Base-by-base conservation (phyloP, 2,888 invertebrate species). In the Microdon myrmicae region DNA sequence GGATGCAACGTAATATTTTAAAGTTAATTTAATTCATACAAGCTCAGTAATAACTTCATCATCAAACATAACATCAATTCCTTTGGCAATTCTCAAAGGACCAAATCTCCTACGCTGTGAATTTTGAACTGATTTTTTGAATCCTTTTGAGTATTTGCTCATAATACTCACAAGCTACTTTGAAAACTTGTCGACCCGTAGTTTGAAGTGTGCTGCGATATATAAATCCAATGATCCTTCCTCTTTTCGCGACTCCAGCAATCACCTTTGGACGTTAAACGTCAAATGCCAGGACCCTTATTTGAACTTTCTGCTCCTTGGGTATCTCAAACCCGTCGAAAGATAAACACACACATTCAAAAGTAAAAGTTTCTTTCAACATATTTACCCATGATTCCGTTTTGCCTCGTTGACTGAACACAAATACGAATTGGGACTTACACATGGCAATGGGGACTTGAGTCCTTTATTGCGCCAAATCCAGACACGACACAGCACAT, bases 351-450 rank as follows among this genome's bases (percentile, higher is more conserved):
- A n/a, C n/a, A n/a, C 16, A 61, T 43, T 60, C 31, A 35, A 5
- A 32, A 47, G 41, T 25, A 23, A 56, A 64, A 64, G 41, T 58
- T 64, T 64, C 58, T 64, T 56, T 45, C 41, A 51, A 58, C 64
- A 64, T 64, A 51, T 64, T 64, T 64, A 58, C 64, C 64, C 51
- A 58, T 37, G 41, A 51, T 53, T 64, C 31, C 28, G 43, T 64
- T 43, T 43, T 12, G 58, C 64, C 58, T 38, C 64, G 64, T 58
- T 64, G 58, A 53, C 58, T 64, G 58, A 64, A 58, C 64, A 58
- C 58, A 64, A 64, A 64, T 64, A 64, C 64, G 64, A 64, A 64
- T 58, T 64, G 64, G 64, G 64, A 64, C 51, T 64, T 64, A 47
- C 32, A 37, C 41, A 58, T 64, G 51, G 58, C 45, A 56, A 64